Conservation (phyloP, 2,113 vertebrate species). For the Lepus americanus region DNA sequence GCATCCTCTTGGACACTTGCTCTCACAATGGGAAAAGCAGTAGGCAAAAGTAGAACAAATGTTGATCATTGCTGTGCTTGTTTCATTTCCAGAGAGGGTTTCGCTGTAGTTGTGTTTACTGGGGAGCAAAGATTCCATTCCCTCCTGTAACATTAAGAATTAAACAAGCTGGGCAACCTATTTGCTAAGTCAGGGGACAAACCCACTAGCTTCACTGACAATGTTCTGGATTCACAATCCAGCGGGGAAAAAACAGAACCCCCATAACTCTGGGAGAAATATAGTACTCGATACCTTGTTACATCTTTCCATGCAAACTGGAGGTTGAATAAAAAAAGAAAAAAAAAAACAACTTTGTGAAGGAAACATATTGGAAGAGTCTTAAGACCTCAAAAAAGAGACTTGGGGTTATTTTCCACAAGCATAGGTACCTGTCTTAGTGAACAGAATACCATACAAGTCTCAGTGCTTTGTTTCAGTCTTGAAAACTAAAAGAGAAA, state of each 20-base stretch:
- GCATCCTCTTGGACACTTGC: neutral
- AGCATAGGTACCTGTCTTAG: neutral
- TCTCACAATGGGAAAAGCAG: neutral
- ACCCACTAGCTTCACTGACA: neutral
- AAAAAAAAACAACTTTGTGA: neutral
- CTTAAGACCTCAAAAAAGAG: neutral
- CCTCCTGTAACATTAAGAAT: neutral
- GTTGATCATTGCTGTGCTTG: neutral
- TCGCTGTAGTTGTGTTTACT: constrained; percentile 35
- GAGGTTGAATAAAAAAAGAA: neutral
- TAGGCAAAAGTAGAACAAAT: neutral
- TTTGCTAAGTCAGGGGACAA: constrained; percentile 15
- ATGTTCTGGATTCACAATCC: constrained; percentile 13
- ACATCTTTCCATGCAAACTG: constrained; percentile 39
- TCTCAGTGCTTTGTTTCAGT: neutral
- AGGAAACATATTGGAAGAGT: constrained; percentile 11
- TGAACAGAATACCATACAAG: neutral
- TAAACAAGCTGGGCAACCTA: neutral
- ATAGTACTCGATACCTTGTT: constrained; percentile 17
- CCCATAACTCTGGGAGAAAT: neutral
- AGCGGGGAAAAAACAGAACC: neutral
- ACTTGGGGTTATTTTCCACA: neutral
- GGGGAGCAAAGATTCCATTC: neutral
- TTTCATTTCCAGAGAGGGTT: constrained; percentile 28
- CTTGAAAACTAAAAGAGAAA: constrained; percentile 39